Evolutionary conservation across 2,888 invertebrate species (phyloP), one percentile per base, ranked within the genome.

Genomic region (Amblyteles armatorius): DNA sequence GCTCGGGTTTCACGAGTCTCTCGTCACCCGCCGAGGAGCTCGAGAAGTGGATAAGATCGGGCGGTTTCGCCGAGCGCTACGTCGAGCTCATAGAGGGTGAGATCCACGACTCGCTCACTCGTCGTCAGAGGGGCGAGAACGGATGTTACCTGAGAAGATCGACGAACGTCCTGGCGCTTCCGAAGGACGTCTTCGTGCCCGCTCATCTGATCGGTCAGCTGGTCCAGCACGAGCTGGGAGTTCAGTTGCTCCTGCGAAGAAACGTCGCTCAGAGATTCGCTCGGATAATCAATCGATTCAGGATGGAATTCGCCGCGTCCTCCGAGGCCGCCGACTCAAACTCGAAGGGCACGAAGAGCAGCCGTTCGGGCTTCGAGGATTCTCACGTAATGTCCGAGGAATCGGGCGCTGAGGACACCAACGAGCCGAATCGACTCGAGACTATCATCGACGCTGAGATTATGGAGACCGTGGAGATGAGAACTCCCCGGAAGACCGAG

Each of bases 151-250:
- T 96, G 83, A 95, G 97, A 83, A 94, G 97, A 87, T 95, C 95
- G 87, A 96, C 96, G 89, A 95, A 95, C 85, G 95, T 97, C 74
- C 94, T 95, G 22, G 94, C 95, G 69, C 93, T 95, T 86, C 94
- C 95, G 84, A 94, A 95, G 29, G 94, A 94, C 86, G 93, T 94
- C 48, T 92, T 94, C 78, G 92, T 96, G 88, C 96, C 96, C 1
- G 96, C 97, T 57, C 98, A 99, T 95, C 94, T 98, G 84, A 97
- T 98, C 94, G 97, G 97, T 2, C 97, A 98, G 92, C 95, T 98
- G 87, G 96, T 96, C 16, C 96, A 96, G 91, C 97, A 97, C 90
- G 94, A 94, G 36, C 93, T 94, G 60, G 96, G 96, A 3, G 94
- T 95, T 88, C 94, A 95, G 79, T 92, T 95, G 86, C 91, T 97